Evolutionary conservation across 2,888 invertebrate genomes (phyloP), one percentile per base, ranked within the genome.

Genomic region (Lycocerus yunnanus): DNA sequence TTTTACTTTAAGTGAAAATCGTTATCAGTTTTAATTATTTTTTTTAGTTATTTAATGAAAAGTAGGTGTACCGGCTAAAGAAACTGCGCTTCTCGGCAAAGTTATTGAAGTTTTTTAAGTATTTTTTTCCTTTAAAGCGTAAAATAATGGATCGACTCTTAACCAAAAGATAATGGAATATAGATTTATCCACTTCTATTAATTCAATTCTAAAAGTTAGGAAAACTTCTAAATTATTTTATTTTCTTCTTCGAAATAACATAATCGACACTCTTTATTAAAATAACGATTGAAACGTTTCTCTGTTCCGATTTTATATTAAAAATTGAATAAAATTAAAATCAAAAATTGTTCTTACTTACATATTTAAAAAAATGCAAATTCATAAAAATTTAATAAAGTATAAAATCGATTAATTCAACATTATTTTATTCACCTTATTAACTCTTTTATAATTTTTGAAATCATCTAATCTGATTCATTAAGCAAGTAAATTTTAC

Each of bases 141-240:
- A 72, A 66, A 73, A 66, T 69, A 73, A 73, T 66, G 66, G 66
- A 69, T 73, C 59, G 73, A 66, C 69, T 66, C 66, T 73, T 69
- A 68, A 21, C 66, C 69, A 69, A 73, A 73, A 73, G 73, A 73
- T 73, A 73, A 73, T 73, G 73, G 73, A 73, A 73, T 73, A 73
- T 73, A 73, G 66, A 73, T 73, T 69, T 69, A 73, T 73, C 69
- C 69, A 58, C 69, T 73, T 73, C 73, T 69, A 73, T 73, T 73
- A 73, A 73, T 69, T 73, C 69, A 73, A 73, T 21, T 27, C 58
- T 16, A 68, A 69, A 73, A 69, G 20, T 27, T 61, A 15, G 61
- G n/a, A 69, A 73, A 72, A 61, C 65, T 68, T 68, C 18, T 66
- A 59, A 66, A 58, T 71, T 71, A 63, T 63, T 63, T 20, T 63